phyloP scores from a whole-genome alignment of 2,797 vertebrate species.

The Anas bahamensis region DNA sequence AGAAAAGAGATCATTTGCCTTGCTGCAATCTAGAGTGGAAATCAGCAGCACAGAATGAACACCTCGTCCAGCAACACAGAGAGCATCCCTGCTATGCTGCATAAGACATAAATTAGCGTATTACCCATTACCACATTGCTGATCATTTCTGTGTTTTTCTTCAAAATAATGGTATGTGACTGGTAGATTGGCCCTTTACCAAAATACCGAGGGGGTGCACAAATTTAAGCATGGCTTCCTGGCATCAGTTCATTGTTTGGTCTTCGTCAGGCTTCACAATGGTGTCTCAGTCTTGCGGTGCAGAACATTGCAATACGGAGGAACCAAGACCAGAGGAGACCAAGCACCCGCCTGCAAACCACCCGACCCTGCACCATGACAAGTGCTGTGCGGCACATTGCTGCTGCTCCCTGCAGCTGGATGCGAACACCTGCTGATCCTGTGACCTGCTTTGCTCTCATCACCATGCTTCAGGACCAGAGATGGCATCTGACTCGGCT shows the following conservation, averaged over 20 bases:
- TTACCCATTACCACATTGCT: not conserved
- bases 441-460: not conserved
- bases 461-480: no score
- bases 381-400: not conserved
- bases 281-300: not conserved
- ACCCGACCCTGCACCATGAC: not conserved
- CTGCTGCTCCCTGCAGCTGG: not conserved
- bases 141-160: not conserved
- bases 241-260: not conserved
- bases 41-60: not conserved
- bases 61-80: no score
- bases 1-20: not conserved
- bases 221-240: rapidly evolving
- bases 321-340: no score
- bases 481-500: not conserved
- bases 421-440: no score
- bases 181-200: not conserved
- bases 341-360: not conserved
- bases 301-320: not conserved
- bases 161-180: not conserved
- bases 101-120: no score
- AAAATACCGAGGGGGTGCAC: not conserved
- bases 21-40: not conserved
- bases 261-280: not conserved
- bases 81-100: not conserved